Conservation (phyloP, 2,888 invertebrate genomes). For the Hypselothyrea guttata region DNA sequence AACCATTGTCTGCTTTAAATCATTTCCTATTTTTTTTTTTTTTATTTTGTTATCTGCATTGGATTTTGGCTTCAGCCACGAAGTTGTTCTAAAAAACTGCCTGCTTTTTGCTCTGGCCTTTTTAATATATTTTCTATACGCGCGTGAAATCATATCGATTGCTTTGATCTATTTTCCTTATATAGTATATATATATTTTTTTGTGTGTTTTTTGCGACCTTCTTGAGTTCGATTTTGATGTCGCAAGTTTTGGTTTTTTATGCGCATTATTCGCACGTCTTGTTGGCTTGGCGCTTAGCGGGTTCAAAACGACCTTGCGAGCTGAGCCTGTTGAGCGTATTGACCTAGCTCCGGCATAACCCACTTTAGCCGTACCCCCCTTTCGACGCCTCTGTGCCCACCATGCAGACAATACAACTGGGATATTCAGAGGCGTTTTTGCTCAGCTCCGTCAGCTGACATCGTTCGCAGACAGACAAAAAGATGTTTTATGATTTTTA, state of each 20-base stretch:
- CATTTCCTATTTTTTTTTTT: no score
- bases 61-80: no score
- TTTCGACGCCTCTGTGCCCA: background rate
- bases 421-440: no score
- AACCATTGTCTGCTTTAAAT: no score
- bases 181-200: slow-evolving; percentile 18
- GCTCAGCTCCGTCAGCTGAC: slow-evolving; percentile 1
- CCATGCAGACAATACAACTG: no score
- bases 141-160: slow-evolving; percentile 18
- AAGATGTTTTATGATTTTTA: slow-evolving; percentile 31
- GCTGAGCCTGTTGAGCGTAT: slow-evolving; percentile 19
- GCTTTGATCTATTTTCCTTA: slow-evolving; percentile 24
- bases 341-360: no score
- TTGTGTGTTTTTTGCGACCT: slow-evolving; percentile 5
- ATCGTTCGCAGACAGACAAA: slow-evolving; percentile 30
- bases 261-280: slow-evolving; percentile 4
- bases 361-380: background rate
- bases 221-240: background rate
- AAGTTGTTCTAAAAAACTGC: no score
- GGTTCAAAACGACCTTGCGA: slow-evolving; percentile 23
- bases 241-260: background rate
- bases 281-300: background rate
- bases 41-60: no score
- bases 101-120: slow-evolving; percentile 1
- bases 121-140: background rate